Evolutionary conservation across 2,797 vertebrate genomes (phyloP).

Genomic region (Sebastiscus albofasciatus): DNA sequence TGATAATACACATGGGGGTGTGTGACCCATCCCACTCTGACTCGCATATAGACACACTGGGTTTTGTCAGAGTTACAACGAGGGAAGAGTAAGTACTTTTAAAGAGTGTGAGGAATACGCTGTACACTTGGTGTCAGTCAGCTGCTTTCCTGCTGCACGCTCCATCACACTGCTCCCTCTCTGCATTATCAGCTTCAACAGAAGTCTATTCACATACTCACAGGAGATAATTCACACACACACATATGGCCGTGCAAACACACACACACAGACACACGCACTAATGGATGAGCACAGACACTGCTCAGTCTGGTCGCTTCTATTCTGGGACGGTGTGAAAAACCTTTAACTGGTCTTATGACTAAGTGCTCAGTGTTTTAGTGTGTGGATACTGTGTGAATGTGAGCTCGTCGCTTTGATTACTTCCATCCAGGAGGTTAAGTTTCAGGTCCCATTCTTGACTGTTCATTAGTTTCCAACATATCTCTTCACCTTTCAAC

Average conservation of each 20-base stretch:
- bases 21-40: slow-evolving; percentile 11
- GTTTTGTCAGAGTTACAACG: slow-evolving; percentile 19
- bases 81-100: slow-evolving; percentile 15
- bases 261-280: background rate
- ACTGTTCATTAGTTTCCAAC: background rate
- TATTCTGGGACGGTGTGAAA: slow-evolving; percentile 68
- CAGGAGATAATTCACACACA: slow-evolving; percentile 36
- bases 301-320: slow-evolving; percentile 37
- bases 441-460: background rate
- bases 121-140: slow-evolving; percentile 43
- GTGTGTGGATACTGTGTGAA: slow-evolving; percentile 29
- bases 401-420: background rate
- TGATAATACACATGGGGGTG: slow-evolving; percentile 1
- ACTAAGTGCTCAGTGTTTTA: slow-evolving; percentile 28
- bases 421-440: background rate
- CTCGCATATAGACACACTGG: background rate
- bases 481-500: background rate
- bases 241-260: background rate
- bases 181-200: slow-evolving; percentile 45
- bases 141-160: slow-evolving; percentile 51
- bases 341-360: slow-evolving; percentile 62
- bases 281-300: slow-evolving; percentile 45
- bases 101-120: slow-evolving; percentile 4
- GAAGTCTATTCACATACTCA: slow-evolving; percentile 54
- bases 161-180: slow-evolving; percentile 47